Evolutionary conservation across 2,888 invertebrate genomes (phyloP), one percentile per base, ranked within the genome.

Genomic region (Phaonia tiefii): DNA sequence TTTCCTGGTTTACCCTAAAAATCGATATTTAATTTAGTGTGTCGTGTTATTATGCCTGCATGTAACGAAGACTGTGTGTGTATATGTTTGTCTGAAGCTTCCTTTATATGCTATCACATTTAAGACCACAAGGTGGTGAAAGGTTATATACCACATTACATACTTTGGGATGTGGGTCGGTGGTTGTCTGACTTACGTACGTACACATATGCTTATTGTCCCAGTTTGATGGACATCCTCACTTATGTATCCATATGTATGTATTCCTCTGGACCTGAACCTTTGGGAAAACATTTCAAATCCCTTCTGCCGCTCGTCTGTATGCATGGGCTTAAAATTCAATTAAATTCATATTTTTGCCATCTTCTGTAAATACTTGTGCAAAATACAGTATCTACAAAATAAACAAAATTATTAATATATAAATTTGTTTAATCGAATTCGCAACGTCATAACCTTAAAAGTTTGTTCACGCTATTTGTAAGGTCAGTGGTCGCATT

Each of bases 41-140:
- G 63, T 73, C 63, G 66, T 60, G 10, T 60, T 51, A 54, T 75
- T 69, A 75, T 75, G 58, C 46, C 31, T 51, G 54, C 51, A 67
- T 72, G 42, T 63, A 15, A n/a, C 10, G 49, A 15, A 15, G 8
- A 7, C 3, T 49, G 17, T 58, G 31, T 58, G 11, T 26, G 54
- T 56, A 26, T 56, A 22, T 31, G n/a, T 58, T 26, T 1, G 20
- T 26, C 4, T 17, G 17, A 11, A 17, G 8, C 20, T 10, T 1
- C 17, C 22, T 49, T 76, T 80, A 73, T 71, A 42, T 31, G 60
- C n/a, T 67, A 69, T 72, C 37, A 73, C 42, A 72, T 80, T 75
- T 73, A 70, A 73, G 54, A 73, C 80, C 80, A 76, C 80, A 80
- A 76, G 73, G 69, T 76, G 80, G 76, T 80, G 58, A 73, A 76